phyloP scores from a whole-genome alignment of 92 coral and sea anemone genomes.

The Pocillopora grandis region DNA sequence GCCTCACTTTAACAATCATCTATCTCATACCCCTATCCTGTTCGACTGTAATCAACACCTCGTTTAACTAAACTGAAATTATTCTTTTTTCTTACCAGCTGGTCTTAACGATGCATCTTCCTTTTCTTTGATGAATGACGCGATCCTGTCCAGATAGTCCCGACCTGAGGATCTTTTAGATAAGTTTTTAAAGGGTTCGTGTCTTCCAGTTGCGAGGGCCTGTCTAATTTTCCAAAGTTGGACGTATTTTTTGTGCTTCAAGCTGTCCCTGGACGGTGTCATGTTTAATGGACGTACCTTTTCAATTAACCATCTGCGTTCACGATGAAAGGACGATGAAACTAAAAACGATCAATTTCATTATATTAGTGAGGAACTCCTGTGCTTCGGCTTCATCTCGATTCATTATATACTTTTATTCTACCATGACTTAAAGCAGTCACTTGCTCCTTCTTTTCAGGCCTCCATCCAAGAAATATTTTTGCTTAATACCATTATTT shows the following conservation, averaged over 20 bases:
- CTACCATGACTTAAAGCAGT: too few species aligned
- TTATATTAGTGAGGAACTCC: neutral
- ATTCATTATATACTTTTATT: too few species aligned
- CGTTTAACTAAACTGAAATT: neutral
- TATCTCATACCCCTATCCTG: too few species aligned
- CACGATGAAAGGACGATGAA: neutral
- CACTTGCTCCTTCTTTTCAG: too few species aligned
- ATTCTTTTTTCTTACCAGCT: constrained; percentile 14
- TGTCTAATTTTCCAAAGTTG: neutral
- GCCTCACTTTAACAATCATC: neutral
- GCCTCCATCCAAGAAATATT: too few species aligned
- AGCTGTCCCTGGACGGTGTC: neutral
- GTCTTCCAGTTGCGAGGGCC: constrained; percentile 9
- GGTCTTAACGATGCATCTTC: constrained; percentile 42
- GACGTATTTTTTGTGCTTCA: neutral
- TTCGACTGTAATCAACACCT: neutral
- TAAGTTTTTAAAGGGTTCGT: neutral
- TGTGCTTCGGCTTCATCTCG: neutral
- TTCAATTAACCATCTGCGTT: constrained; percentile 30
- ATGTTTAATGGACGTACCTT: neutral
- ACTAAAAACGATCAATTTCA: neutral
- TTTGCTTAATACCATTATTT: too few species aligned
- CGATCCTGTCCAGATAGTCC: constrained; percentile 4
- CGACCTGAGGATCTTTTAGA: neutral
- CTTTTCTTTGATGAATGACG: constrained; percentile 39